phyloP scores from a whole-genome alignment of 2,888 invertebrate genomes.

The Hemicrepidius hirtus region DNA sequence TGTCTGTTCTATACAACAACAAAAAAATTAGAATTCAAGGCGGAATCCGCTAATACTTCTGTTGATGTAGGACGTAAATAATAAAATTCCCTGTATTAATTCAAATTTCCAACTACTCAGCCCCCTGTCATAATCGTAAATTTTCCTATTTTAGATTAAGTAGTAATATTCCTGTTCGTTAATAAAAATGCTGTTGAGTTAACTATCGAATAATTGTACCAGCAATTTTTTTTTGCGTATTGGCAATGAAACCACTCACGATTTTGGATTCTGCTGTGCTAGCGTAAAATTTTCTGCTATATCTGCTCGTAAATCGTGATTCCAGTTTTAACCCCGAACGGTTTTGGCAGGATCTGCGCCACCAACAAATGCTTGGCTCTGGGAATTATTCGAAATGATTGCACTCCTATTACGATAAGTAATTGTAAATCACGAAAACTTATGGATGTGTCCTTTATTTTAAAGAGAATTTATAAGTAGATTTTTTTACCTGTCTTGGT shows the following conservation, averaged over 20 bases:
- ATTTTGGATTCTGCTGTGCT: neutral
- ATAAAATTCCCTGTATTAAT: too few relatives aligned
- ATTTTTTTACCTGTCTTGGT: neutral
- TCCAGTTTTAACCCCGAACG: conserved; percentile 5
- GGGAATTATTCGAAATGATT: neutral
- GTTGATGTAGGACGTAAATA: too few relatives aligned
- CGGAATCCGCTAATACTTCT: too few relatives aligned
- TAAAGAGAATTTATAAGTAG: neutral
- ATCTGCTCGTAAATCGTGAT: conserved; percentile 18
- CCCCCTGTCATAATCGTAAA: too few relatives aligned
- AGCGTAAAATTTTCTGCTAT: conserved; percentile 16
- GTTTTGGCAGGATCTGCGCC: conserved; percentile 2
- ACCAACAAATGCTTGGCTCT: neutral
- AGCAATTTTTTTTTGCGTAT: conserved; percentile 21
- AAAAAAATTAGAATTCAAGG: too few relatives aligned
- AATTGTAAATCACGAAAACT: conserved; percentile 4
- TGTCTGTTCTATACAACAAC: too few relatives aligned
- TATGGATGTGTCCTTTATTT: neutral
- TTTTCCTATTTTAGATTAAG: neutral
- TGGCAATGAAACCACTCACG: neutral
- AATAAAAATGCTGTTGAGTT: neutral
- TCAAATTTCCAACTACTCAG: too few relatives aligned
- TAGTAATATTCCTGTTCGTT: too few relatives aligned
- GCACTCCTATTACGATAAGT: neutral
- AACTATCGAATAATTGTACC: conserved; percentile 8